These are phyloP conservation scores for Chlorops oryzae DNA, from an alignment of 1,140 invertebrate species.

Conservation along the genomic window DNA sequence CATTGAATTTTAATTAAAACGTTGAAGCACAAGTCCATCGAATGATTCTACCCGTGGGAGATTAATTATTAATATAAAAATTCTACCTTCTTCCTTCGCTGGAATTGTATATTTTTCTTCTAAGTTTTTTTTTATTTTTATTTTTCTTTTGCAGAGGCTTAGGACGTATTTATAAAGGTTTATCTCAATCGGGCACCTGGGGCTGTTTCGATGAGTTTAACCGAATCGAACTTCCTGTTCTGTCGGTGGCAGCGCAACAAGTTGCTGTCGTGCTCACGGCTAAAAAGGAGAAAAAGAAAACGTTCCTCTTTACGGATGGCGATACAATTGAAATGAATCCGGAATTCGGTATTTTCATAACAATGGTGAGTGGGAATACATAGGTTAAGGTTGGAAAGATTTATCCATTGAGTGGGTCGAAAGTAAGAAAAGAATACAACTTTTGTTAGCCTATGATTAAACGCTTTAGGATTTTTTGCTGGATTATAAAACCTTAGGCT, in stretches of 20 bases:
- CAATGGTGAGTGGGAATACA: slow-evolving; percentile 67
- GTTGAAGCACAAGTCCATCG: too few relatives aligned
- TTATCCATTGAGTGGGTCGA: not conserved
- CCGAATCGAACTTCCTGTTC: slow-evolving; percentile 87
- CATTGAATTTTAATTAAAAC: too few relatives aligned
- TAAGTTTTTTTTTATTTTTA: too few relatives aligned
- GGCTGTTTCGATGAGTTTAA: slow-evolving; percentile 81
- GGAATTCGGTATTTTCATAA: slow-evolving; percentile 96
- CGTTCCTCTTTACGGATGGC: slow-evolving; percentile 90
- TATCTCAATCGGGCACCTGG: slow-evolving; percentile 94
- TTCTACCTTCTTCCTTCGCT: too few relatives aligned
- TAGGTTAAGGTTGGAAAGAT: not conserved
- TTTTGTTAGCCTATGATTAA: too few relatives aligned
- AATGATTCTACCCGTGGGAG: too few relatives aligned
- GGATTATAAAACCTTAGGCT: too few relatives aligned
- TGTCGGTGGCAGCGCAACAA: slow-evolving; percentile 95
- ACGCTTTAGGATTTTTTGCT: too few relatives aligned
- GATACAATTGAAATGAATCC: slow-evolving; percentile 88
- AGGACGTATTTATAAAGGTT: slow-evolving; percentile 81
- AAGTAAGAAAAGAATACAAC: not conserved
- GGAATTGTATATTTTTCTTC: too few relatives aligned
- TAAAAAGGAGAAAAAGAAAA: slow-evolving; percentile 86
- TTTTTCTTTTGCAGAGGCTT: slow-evolving; percentile 60
- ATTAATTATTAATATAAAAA: too few relatives aligned
- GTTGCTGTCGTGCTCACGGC: slow-evolving; percentile 88